Conservation (phyloP, 2,888 invertebrate species). For the Phyto melanocephala region DNA sequence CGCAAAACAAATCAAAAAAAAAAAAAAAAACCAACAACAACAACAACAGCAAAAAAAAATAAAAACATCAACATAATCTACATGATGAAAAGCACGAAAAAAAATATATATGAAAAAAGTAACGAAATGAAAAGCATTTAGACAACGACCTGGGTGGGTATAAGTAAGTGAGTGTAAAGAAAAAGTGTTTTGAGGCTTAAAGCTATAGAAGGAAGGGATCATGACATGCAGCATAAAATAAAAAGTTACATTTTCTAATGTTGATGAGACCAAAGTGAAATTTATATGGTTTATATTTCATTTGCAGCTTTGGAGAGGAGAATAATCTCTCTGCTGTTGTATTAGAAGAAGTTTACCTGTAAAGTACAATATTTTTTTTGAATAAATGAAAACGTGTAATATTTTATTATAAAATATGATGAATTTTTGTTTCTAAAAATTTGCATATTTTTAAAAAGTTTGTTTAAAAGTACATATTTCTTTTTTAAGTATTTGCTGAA, state of each 20-base stretch:
- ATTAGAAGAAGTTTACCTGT: neutral
- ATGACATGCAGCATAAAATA: neutral
- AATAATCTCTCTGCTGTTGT: neutral
- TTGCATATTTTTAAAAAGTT: constrained; percentile 47
- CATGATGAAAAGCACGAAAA: neutral
- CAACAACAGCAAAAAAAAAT: neutral
- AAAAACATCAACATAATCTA: constrained; percentile 28
- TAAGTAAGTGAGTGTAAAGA: neutral
- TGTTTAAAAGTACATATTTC: neutral
- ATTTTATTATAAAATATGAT: constrained; percentile 19
- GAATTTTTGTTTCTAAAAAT: constrained; percentile 7
- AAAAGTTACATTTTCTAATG: neutral
- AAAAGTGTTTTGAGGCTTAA: constrained; percentile 25
- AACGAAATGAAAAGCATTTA: no score
- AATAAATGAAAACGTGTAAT: constrained; percentile 3
- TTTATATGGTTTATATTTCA: neutral
- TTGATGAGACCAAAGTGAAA: neutral
- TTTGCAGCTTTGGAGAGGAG: neutral
- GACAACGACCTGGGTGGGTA: no score
- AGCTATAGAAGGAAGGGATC: constrained; percentile 9
- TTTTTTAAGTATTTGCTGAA: neutral
- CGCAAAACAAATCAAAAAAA: neutral
- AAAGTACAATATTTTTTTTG: no score
- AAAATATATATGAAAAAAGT: no score
- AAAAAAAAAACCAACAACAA: neutral